These are phyloP conservation scores for Larimichthys crocea DNA, from an alignment of 2,113 vertebrate species.

Conservation along the genomic window DNA sequence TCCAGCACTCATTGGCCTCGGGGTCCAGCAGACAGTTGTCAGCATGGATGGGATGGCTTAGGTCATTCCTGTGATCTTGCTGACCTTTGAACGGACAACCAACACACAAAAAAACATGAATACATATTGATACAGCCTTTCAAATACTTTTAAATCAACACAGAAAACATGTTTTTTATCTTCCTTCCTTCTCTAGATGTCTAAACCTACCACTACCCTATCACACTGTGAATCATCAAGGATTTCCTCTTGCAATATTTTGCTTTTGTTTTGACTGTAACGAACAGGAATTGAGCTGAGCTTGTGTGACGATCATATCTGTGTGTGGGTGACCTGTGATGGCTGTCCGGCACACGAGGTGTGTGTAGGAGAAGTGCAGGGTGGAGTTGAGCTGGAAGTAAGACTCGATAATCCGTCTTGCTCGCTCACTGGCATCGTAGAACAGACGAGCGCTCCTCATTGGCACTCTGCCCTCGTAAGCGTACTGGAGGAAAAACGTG, in stretches of 20 bases:
- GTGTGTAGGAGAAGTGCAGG: slow-evolving; percentile 97
- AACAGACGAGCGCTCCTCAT: slow-evolving; percentile 93
- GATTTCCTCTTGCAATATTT: too few species aligned
- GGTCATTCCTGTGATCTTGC: slow-evolving; percentile 94
- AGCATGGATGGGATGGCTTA: slow-evolving; percentile 98
- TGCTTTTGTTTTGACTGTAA: too few species aligned
- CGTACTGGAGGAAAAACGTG: slow-evolving; percentile 60
- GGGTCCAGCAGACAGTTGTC: slow-evolving; percentile 98
- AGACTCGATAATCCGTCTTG: slow-evolving; percentile 90
- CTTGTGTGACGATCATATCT: too few species aligned
- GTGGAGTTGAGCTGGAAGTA: slow-evolving; percentile 97
- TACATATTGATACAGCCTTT: neutral
- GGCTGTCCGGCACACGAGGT: slow-evolving; percentile 96
- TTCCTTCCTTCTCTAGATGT: too few species aligned
- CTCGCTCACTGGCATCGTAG: slow-evolving; percentile 95
- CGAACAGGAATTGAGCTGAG: too few species aligned
- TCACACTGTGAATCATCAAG: too few species aligned
- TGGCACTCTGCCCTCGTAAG: slow-evolving; percentile 92
- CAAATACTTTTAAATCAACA: too few species aligned
- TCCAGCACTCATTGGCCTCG: slow-evolving; percentile 96
- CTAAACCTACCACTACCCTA: too few species aligned
- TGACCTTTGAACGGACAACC: slow-evolving; percentile 84
- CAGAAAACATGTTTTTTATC: too few species aligned
- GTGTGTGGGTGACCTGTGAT: slow-evolving; percentile 85
- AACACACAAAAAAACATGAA: neutral